These are phyloP conservation scores for Pardalotus punctatus DNA, from an alignment of 2,113 vertebrate genomes.

Conservation along the genomic window DNA sequence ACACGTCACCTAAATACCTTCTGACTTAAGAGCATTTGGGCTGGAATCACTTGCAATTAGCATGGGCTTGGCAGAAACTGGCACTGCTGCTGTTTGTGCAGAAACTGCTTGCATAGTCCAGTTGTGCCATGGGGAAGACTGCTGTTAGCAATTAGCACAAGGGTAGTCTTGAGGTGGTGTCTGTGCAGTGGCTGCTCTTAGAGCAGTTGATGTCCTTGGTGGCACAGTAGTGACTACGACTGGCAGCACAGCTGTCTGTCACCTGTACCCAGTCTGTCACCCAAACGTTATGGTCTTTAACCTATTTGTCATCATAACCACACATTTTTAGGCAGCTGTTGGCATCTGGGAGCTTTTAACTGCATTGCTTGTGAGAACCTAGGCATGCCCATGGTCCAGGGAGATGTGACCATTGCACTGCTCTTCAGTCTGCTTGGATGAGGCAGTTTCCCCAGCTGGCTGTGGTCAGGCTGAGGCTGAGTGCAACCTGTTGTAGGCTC, in stretches of 20 bases:
- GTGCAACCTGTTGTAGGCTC: not conserved
- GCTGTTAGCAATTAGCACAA: not conserved
- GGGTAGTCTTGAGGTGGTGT: not conserved
- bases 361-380: not conserved
- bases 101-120: not conserved
- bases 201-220: not conserved
- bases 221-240: not conserved
- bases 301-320: not conserved
- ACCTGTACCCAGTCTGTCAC: not conserved
- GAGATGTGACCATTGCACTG: not conserved
- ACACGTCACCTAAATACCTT: not conserved
- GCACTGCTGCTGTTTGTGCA: not conserved
- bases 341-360: not conserved
- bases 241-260: not conserved
- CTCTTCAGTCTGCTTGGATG: not conserved
- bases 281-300: not conserved
- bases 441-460: not conserved
- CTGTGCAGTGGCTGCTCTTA: not conserved
- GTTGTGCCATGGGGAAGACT: not conserved
- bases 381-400: not conserved
- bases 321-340: not conserved
- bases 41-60: slow-evolving; percentile 20
- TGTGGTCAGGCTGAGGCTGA: not conserved
- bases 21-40: not conserved
- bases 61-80: slow-evolving; percentile 53